Percentiles rank a stretch among this genome's conserved stretches.
These are phyloP conservation scores for Cataglyphis livida DNA, from an alignment of 2,888 invertebrate species.

Conservation along the genomic window DNA sequence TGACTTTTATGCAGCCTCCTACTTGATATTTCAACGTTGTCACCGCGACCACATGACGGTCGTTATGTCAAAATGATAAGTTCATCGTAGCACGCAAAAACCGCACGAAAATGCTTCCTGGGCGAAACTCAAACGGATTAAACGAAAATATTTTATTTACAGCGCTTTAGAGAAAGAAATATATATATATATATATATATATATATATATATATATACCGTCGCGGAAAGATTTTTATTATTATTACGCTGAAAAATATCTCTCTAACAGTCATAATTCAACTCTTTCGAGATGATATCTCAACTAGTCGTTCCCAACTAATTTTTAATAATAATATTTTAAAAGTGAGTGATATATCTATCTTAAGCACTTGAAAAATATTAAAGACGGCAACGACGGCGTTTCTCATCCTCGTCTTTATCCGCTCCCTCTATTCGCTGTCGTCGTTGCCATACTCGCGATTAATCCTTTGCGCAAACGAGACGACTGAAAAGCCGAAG, in stretches of 20 bases:
- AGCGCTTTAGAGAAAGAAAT: not conserved
- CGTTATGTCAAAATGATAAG: conserved; percentile 13
- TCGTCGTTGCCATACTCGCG: not conserved
- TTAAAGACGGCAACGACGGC: not conserved
- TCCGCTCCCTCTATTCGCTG: not conserved
- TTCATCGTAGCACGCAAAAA: conserved; percentile 14
- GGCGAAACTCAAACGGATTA: not conserved
- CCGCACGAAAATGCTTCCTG: not conserved
- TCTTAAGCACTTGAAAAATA: not conserved
- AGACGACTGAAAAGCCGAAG: not conserved
- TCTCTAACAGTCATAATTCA: not conserved
- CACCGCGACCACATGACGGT: conserved; percentile 14
- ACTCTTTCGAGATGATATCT: not conserved
- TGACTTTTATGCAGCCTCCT: conserved; percentile 28
- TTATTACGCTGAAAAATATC: not conserved
- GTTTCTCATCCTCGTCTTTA: not conserved
- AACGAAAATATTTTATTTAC: conserved; percentile 6
- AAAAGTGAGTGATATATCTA: not conserved
- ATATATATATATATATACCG: not conserved
- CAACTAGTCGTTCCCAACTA: not conserved
- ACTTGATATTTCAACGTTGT: conserved; percentile 48
- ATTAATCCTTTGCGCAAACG: conserved; percentile 25
- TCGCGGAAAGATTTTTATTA: not conserved
- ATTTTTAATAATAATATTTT: not conserved
- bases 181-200: too few species aligned